A percentile compares a stretch with the other conserved stretches of the same genome.
phyloP scores from a whole-genome alignment of 2,113 vertebrate species.

The human region GRCh38 chr3:113422001-113422500 shows the following conservation, averaged over 20 bases:
- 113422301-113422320: background rate
- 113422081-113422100: background rate
- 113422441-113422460: background rate
- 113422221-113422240: background rate
- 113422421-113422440: background rate
- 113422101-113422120: background rate
- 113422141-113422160: background rate
- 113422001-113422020: background rate
- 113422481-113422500: background rate
- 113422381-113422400: background rate
- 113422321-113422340: slow-evolving; percentile 19
- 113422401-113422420: background rate
- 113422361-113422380: background rate
- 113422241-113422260: background rate
- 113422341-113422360: background rate
- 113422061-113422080: background rate
- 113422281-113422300: background rate
- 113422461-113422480: background rate
- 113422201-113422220: background rate
- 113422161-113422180: background rate
- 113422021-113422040: background rate
- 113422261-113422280: background rate
- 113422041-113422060: background rate
- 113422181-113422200: background rate
- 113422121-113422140: background rate